phyloP scores from a whole-genome alignment of 2,888 invertebrate species.

The Nycteola revayana region DNA sequence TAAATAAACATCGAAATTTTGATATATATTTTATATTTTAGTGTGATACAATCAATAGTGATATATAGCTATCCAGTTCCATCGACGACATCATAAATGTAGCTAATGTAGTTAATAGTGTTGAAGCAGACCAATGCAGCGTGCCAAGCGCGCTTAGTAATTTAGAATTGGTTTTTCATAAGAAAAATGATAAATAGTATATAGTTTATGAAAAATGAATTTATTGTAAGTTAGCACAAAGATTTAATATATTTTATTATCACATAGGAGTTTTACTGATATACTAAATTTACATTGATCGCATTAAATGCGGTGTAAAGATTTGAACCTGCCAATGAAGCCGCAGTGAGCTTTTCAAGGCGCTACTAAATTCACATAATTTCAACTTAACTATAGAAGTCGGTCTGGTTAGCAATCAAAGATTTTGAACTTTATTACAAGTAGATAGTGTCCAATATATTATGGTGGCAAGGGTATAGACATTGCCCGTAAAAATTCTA shows the following conservation, averaged over 20 bases:
- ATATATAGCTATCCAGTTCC: conserved; percentile 45
- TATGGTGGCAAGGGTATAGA: too few relatives aligned
- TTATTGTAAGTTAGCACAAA: conserved; percentile 82
- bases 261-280: conserved; percentile 78
- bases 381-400: conserved; percentile 19
- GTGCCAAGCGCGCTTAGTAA: conserved; percentile 73
- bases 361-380: conserved; percentile 19
- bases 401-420: too few relatives aligned
- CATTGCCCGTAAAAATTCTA: too few relatives aligned
- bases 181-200: conserved; percentile 60
- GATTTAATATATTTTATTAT: conserved; percentile 83
- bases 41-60: conserved; percentile 47
- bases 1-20: conserved; percentile 62
- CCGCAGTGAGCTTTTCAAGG: conserved; percentile 61
- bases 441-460: too few relatives aligned
- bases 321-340: conserved; percentile 55
- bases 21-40: conserved; percentile 45
- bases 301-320: conserved; percentile 70
- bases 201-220: conserved; percentile 79
- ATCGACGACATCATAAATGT: conserved; percentile 40
- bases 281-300: conserved; percentile 73
- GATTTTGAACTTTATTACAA: too few relatives aligned
- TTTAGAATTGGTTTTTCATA: conserved; percentile 67
- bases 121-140: conserved; percentile 71
- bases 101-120: conserved; percentile 50